phyloP scores from a whole-genome alignment of 2,797 vertebrate species.

The Smutsia gigantea region DNA sequence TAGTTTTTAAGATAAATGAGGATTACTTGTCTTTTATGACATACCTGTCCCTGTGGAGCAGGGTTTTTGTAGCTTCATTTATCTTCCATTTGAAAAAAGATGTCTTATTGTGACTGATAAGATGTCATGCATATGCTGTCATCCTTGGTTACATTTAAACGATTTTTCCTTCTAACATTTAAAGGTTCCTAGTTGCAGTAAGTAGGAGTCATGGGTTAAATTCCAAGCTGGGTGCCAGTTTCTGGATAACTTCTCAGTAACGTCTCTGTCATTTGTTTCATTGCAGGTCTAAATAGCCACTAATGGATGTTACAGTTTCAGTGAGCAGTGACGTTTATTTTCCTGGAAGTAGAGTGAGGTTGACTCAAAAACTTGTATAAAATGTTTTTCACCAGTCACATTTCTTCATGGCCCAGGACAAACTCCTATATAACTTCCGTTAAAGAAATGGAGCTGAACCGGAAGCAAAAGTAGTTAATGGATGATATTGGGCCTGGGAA shows the following conservation, averaged over 20 bases:
- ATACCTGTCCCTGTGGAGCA: neutral
- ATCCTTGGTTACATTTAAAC: neutral
- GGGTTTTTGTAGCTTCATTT: neutral
- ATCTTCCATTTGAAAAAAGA: neutral
- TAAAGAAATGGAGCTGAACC: neutral
- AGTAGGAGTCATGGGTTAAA: neutral
- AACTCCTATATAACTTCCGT: neutral
- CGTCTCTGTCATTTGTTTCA: slow-evolving; percentile 34
- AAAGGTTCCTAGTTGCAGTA: neutral
- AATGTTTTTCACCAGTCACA: neutral
- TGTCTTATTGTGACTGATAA: neutral
- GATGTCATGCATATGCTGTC: neutral
- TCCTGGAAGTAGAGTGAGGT: neutral
- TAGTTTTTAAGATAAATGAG: neutral
- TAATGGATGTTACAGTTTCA: neutral
- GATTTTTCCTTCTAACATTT: neutral
- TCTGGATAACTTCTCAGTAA: neutral
- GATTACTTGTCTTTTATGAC: neutral
- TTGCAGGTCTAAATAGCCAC: neutral
- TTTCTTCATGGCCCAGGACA: slow-evolving; percentile 3
- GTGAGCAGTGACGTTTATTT: neutral
- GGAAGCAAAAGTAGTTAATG: neutral
- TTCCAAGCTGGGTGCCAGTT: neutral
- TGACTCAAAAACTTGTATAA: neutral
- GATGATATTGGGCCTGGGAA: neutral